Evolutionary conservation across 2,797 vertebrate genomes (phyloP), one percentile per base, ranked within the genome.

Genomic region (Apogon hyalosoma): DNA sequence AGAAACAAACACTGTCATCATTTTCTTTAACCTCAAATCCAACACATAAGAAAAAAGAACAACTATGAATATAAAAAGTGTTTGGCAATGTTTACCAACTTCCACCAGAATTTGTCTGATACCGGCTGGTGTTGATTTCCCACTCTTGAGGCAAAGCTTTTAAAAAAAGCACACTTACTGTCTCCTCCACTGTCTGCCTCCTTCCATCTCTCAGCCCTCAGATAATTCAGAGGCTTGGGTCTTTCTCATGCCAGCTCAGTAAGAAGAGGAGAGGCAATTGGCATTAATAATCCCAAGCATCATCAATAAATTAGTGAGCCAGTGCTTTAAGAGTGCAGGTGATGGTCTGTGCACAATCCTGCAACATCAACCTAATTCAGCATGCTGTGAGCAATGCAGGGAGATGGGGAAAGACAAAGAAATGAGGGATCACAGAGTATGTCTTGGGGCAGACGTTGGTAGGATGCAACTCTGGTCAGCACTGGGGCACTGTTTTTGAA

Each of bases 231-330:
- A 66, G 47, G 18, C 38, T 13, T 8, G 42, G 18, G 33, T 36
- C 33, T 36, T 13, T 50, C 69, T 71, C 51, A 59, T 53, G 51
- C 40, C 60, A 49, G 71, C 65, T 72, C 43, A 36, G 72, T 62
- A 60, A 71, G 47, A 53, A 14, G 36, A 61, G 52, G 31, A 46
- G 40, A 63, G 56, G 54, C 14, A 12, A 67, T 60, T 73, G 71
- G 79, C 75, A 84, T 80, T 84, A 88, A 86, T 78, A 88, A 90
- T 84, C 73, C 59, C 63, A 50, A 21, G 58, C 38, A 42, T 83
- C 82, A 87, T 92, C 90, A 89, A 90, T 89, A 88, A 87, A 88
- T 85, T 79, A 89, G 69, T 3, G 7, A 40, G 45, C 40, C 11
- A 28, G 64, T 63, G 46, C 76, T 86, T 87, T 73, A 73, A 75